These are phyloP conservation scores for Cantharis lateralis DNA, from an alignment of 2,888 invertebrate species.

Conservation along the genomic window DNA sequence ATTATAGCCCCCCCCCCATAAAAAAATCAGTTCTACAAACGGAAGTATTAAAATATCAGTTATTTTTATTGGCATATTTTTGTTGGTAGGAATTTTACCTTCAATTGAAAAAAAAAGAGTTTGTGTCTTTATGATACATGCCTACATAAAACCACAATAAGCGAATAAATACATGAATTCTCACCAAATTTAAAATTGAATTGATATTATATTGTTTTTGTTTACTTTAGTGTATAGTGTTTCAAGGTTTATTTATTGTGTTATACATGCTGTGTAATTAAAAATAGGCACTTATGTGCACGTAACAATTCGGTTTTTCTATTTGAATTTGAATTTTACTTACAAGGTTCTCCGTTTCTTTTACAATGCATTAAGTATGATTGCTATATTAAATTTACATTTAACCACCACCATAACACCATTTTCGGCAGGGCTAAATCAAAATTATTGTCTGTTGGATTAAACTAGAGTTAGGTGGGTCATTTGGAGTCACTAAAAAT, in stretches of 20 bases:
- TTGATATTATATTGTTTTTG: constrained; percentile 12
- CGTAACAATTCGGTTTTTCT: background rate
- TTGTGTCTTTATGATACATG: background rate
- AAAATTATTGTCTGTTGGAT: too few species aligned
- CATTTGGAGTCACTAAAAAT: too few species aligned
- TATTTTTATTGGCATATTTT: background rate
- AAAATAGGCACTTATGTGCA: background rate
- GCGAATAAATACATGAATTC: background rate
- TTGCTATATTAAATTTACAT: background rate
- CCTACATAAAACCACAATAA: background rate
- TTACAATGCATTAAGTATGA: background rate
- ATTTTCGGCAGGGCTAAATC: too few species aligned
- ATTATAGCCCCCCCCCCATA: too few species aligned
- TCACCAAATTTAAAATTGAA: background rate
- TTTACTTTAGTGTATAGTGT: constrained; percentile 3
- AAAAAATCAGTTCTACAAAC: too few species aligned
- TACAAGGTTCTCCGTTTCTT: background rate
- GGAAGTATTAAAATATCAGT: too few species aligned
- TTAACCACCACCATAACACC: too few species aligned
- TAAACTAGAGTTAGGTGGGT: too few species aligned
- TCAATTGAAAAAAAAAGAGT: background rate
- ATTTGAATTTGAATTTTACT: background rate
- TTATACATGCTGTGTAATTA: background rate
- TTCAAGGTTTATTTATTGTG: constrained; percentile 8
- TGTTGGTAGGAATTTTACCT: background rate